Evolutionary conservation across 2,888 invertebrate species (phyloP).

Genomic region (Podotricha telesiphe): DNA sequence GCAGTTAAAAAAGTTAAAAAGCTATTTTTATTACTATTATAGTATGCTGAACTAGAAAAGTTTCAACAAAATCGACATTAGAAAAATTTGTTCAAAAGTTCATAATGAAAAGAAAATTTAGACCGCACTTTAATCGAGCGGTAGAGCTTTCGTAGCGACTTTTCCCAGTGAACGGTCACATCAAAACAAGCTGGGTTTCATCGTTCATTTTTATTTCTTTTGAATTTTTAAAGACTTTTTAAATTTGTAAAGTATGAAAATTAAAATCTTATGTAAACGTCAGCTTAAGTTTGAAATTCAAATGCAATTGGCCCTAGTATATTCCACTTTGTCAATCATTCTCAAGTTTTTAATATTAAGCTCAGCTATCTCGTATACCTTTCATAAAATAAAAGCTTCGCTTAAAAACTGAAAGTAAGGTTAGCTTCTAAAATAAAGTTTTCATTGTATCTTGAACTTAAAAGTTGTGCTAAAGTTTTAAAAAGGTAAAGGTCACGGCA

Average conservation of each 20-base stretch:
- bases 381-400: not conserved
- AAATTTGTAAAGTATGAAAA: not conserved
- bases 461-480: not conserved
- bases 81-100: not conserved
- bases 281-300: not conserved
- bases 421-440: not conserved
- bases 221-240: constrained; percentile 22
- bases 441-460: not conserved
- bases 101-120: constrained; percentile 11
- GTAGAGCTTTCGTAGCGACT: constrained; percentile 26
- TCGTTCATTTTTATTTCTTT: constrained; percentile 25
- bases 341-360: constrained; percentile 4
- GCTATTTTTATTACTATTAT: too few relatives aligned
- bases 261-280: not conserved
- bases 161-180: constrained; percentile 28
- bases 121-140: constrained; percentile 20
- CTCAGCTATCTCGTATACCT: not conserved
- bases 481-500: too few relatives aligned
- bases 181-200: constrained; percentile 23
- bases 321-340: not conserved
- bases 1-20: not conserved
- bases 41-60: too few relatives aligned
- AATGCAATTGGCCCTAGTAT: not conserved
- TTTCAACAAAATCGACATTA: not conserved
- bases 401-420: not conserved